Evolutionary conservation across 2,113 vertebrate genomes (phyloP).

Genomic region (Nyctibius bracteatus): DNA sequence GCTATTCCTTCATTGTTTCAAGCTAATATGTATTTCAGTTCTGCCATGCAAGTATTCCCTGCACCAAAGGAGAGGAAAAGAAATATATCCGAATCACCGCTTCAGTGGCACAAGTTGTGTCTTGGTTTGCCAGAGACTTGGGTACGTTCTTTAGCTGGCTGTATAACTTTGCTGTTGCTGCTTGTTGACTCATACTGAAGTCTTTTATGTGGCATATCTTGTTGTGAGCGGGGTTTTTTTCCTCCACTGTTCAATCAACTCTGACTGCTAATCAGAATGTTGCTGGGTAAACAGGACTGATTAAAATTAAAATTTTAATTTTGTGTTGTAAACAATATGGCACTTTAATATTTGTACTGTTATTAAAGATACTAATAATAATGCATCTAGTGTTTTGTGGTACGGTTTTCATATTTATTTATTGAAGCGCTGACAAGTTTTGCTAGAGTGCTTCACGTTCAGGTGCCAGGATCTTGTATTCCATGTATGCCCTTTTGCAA

Average conservation of each 20-base stretch:
- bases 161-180: background rate
- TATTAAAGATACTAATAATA: conserved; percentile 16
- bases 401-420: background rate
- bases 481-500: background rate
- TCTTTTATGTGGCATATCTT: background rate
- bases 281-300: conserved; percentile 43
- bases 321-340: conserved; percentile 17
- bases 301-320: conserved; percentile 45
- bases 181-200: background rate
- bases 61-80: background rate
- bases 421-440: background rate
- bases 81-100: background rate
- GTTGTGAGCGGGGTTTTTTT: background rate
- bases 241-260: background rate
- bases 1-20: conserved; percentile 4
- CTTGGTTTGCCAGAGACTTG: background rate
- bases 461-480: conserved; percentile 25
- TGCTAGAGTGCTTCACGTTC: conserved; percentile 3
- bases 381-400: background rate
- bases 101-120: background rate
- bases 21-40: background rate
- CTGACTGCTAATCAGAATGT: conserved; percentile 45
- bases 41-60: background rate
- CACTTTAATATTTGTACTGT: conserved; percentile 32
- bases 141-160: background rate